These are phyloP conservation scores for Neostethus bicornis DNA, from an alignment of 2,797 vertebrate species.

Conservation along the genomic window DNA sequence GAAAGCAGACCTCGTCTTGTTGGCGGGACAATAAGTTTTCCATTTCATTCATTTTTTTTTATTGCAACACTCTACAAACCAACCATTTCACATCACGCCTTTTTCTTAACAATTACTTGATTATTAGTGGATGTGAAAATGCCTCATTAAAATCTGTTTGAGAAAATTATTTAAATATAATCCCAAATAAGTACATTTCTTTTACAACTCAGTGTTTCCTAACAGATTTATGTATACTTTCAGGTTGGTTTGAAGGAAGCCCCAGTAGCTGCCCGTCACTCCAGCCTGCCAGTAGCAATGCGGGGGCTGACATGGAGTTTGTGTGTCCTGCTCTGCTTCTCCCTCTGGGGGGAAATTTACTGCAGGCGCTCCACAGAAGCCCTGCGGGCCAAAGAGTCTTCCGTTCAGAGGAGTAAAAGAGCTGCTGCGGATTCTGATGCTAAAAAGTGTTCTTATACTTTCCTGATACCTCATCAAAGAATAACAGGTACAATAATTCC, in stretches of 20 bases:
- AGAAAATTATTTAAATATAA: slow-evolving; percentile 29
- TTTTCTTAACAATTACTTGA: slow-evolving; percentile 31
- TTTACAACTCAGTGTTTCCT: slow-evolving; percentile 28
- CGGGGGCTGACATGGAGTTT: slow-evolving; percentile 83
- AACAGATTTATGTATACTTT: slow-evolving; percentile 39
- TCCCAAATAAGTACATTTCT: slow-evolving; percentile 10
- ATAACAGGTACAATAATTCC: slow-evolving; percentile 81
- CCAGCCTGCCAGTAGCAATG: slow-evolving; percentile 78
- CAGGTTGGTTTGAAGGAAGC: slow-evolving; percentile 55
- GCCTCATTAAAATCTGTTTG: slow-evolving; percentile 15
- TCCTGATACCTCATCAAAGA: slow-evolving; percentile 93
- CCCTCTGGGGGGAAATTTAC: slow-evolving; percentile 70
- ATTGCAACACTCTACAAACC: slow-evolving; percentile 18
- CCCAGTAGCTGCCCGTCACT: slow-evolving; percentile 52
- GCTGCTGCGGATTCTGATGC: slow-evolving; percentile 71
- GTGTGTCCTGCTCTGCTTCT: slow-evolving; percentile 82
- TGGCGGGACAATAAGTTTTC: slow-evolving; percentile 38
- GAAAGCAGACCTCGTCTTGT: slow-evolving; percentile 49
- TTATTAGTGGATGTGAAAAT: background rate
- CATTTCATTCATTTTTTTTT: slow-evolving; percentile 39
- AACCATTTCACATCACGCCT: slow-evolving; percentile 21
- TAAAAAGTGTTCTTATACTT: slow-evolving; percentile 97
- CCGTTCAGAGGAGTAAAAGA: slow-evolving; percentile 66
- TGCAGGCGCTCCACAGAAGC: slow-evolving; percentile 78
- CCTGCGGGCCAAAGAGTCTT: slow-evolving; percentile 58